These are phyloP conservation scores for Tadarida brasiliensis DNA, from an alignment of 2,797 vertebrate species.

Conservation along the genomic window DNA sequence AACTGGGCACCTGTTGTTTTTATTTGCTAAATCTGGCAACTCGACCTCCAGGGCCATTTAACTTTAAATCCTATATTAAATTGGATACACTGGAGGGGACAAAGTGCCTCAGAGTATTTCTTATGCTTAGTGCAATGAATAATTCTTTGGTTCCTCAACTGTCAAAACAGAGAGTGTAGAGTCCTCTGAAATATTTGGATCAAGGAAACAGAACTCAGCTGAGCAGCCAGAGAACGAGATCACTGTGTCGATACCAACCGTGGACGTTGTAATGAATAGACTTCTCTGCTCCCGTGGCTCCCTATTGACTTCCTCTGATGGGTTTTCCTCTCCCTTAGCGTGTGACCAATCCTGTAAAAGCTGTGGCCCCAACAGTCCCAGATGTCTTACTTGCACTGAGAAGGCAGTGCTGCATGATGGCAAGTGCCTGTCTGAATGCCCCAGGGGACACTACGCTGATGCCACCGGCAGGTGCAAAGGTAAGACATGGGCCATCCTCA, in stretches of 20 bases:
- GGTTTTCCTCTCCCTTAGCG: slow-evolving; percentile 85
- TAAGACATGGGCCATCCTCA: slow-evolving; percentile 73
- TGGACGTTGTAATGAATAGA: background rate
- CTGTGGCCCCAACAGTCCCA: slow-evolving; percentile 90
- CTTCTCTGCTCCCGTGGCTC: background rate
- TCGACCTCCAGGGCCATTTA: background rate
- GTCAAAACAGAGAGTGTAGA: slow-evolving; percentile 10
- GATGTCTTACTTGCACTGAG: slow-evolving; percentile 91
- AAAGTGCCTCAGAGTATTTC: background rate
- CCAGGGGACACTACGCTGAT: slow-evolving; percentile 89
- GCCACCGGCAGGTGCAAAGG: slow-evolving; percentile 90
- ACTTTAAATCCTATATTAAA: slow-evolving; percentile 17
- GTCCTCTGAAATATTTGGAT: background rate
- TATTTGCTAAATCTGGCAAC: slow-evolving; percentile 43
- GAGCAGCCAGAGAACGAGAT: background rate
- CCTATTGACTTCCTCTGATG: background rate
- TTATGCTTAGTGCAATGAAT: background rate
- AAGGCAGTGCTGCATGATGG: slow-evolving; percentile 90
- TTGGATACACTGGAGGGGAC: background rate
- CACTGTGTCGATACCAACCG: background rate
- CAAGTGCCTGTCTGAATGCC: slow-evolving; percentile 92
- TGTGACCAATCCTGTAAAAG: slow-evolving; percentile 93
- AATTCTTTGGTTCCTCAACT: slow-evolving; percentile 36
- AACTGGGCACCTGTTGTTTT: background rate
- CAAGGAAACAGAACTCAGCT: background rate